Percentiles rank a stretch among this genome's conserved stretches.
These are phyloP conservation scores for Gorsachius magnificus DNA, from an alignment of 2,797 vertebrate genomes.

Conservation along the genomic window DNA sequence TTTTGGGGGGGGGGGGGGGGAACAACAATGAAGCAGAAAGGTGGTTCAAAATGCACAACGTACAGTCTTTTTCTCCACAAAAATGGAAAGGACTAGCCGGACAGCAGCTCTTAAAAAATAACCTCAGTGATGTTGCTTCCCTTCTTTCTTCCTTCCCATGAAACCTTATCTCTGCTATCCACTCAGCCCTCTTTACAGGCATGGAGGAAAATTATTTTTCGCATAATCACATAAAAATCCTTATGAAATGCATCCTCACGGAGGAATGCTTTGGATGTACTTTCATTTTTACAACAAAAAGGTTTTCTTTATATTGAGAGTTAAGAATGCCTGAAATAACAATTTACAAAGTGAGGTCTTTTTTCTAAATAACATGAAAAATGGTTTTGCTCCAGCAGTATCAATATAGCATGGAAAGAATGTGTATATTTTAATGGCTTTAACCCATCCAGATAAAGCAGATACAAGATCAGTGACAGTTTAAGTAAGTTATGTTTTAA, in stretches of 20 bases:
- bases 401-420: background rate
- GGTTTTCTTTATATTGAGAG: background rate
- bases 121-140: fast-evolving
- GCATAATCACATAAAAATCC: background rate
- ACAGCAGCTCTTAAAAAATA: background rate
- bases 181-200: background rate
- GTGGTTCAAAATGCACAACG: background rate
- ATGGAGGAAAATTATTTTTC: conserved; percentile 9
- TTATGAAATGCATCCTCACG: background rate
- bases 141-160: background rate
- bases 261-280: background rate
- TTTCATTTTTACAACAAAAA: background rate
- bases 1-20: too few species aligned
- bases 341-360: background rate
- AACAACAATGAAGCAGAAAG: background rate
- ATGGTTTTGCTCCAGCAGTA: background rate
- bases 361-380: background rate
- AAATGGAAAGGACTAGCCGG: background rate
- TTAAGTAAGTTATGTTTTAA: conserved; percentile 26
- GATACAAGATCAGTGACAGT: background rate
- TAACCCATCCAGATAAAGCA: background rate
- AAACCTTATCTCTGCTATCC: conserved; percentile 3
- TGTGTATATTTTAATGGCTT: background rate
- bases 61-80: background rate
- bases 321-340: background rate